Conservation (phyloP, 2,113 vertebrate genomes). For the Propithecus coquereli region DNA sequence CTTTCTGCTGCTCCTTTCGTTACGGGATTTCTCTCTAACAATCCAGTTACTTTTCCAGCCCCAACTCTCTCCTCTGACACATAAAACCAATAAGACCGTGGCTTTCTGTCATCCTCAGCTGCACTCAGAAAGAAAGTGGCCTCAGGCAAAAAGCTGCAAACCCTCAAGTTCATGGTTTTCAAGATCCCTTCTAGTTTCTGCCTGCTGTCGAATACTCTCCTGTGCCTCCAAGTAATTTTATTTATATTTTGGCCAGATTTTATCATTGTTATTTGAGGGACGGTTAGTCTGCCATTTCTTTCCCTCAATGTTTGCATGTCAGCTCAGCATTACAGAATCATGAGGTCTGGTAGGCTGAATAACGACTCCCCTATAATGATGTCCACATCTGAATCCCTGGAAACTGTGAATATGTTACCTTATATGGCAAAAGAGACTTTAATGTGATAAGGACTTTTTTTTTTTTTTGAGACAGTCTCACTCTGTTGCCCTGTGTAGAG, state of each 20-base stretch:
- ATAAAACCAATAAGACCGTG: background rate
- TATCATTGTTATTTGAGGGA: background rate
- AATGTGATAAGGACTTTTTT: background rate
- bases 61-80: background rate
- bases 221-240: background rate
- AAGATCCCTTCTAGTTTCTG: background rate
- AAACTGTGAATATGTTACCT: background rate
- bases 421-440: background rate
- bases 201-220: background rate
- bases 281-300: background rate
- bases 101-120: background rate
- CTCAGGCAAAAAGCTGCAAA: background rate
- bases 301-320: background rate
- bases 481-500: too few species aligned
- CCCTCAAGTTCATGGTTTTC: background rate
- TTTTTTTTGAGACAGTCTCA: too few species aligned
- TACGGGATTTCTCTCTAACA: background rate
- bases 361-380: background rate
- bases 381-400: background rate
- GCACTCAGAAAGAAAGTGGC: background rate
- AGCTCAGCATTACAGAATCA: background rate
- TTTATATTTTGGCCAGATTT: background rate
- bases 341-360: background rate
- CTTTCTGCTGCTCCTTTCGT: background rate
- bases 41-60: background rate